Evolutionary conservation across 2,797 vertebrate genomes (phyloP).

Genomic region (Microctenopoma stevenorrisi): DNA sequence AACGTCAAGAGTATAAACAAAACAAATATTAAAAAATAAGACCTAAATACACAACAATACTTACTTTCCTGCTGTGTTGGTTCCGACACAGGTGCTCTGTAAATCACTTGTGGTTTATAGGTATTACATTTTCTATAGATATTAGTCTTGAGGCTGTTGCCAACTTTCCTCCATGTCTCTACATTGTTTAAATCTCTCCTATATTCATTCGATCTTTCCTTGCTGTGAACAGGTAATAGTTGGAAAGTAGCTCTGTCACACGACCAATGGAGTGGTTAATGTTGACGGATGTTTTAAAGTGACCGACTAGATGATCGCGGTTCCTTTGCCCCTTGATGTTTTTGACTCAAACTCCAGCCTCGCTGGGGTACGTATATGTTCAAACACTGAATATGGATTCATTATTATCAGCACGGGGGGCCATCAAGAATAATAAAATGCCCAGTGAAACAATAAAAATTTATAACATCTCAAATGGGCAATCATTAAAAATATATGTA

Average conservation of each 20-base stretch:
- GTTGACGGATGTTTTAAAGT: conserved; percentile 32
- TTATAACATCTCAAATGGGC: too few relatives aligned
- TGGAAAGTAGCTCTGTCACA: conserved; percentile 26
- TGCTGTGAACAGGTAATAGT: conserved; percentile 35
- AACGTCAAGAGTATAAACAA: not conserved
- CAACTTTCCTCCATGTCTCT: not conserved
- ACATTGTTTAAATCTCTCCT: conserved; percentile 37
- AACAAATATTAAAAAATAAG: too few relatives aligned
- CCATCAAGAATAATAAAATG: too few relatives aligned
- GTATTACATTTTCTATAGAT: conserved; percentile 20
- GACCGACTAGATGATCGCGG: conserved; percentile 27
- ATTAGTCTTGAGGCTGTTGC: conserved; percentile 19
- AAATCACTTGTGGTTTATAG: not conserved
- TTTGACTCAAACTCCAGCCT: conserved; percentile 27
- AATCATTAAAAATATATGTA: too few relatives aligned
- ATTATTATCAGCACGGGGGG: too few relatives aligned
- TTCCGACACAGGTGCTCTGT: too few relatives aligned
- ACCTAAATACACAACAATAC: too few relatives aligned
- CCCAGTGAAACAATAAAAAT: too few relatives aligned
- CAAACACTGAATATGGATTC: not conserved
- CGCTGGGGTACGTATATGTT: too few relatives aligned
- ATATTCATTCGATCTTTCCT: conserved; percentile 45
- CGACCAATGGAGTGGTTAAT: conserved; percentile 6
- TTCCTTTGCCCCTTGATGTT: conserved; percentile 30
- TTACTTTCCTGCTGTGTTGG: too few relatives aligned